Percentiles rank a stretch among this genome's conserved stretches.
Evolutionary conservation across 2,113 vertebrate genomes (phyloP).

Genomic region (Carassius carassius): DNA sequence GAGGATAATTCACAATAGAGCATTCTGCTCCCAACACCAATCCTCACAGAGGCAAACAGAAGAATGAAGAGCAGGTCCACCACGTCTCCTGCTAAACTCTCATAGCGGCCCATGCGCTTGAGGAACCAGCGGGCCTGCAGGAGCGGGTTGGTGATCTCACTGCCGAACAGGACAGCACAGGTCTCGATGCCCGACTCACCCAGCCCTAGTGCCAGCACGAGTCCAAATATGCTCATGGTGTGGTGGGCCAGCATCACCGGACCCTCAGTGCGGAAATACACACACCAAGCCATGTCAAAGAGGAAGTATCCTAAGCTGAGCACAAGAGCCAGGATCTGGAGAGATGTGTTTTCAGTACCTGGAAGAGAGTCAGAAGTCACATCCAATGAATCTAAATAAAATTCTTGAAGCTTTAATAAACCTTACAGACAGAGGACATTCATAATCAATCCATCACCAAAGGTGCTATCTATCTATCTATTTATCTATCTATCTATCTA

Average conservation of each 20-base stretch:
- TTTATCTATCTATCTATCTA: no score
- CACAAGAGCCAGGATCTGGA: conserved; percentile 81
- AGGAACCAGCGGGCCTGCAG: conserved; percentile 96
- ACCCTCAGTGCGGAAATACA: conserved; percentile 84
- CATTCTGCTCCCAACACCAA: conserved; percentile 84
- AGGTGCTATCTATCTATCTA: no score
- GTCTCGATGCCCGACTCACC: conserved; percentile 86
- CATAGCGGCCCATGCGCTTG: conserved; percentile 81
- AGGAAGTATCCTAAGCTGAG: conserved; percentile 94
- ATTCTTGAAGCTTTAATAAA: no score
- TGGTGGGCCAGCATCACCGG: conserved; percentile 91
- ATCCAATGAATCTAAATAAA: not conserved
- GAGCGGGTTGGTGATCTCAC: conserved; percentile 93
- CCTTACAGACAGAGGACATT: no score
- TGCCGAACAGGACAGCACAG: conserved; percentile 90
- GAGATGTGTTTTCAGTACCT: conserved; percentile 88
- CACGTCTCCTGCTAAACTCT: conserved; percentile 80
- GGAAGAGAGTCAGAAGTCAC: conserved; percentile 21
- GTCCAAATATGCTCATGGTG: conserved; percentile 84
- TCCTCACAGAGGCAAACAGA: conserved; percentile 86
- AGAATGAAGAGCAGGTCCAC: conserved; percentile 90
- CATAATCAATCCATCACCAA: no score
- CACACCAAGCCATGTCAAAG: conserved; percentile 91
- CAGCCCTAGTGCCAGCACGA: conserved; percentile 77
- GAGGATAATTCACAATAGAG: conserved; percentile 89